These are phyloP conservation scores for Mythimna lalbum DNA, from an alignment of 2,888 invertebrate species.

Conservation along the genomic window DNA sequence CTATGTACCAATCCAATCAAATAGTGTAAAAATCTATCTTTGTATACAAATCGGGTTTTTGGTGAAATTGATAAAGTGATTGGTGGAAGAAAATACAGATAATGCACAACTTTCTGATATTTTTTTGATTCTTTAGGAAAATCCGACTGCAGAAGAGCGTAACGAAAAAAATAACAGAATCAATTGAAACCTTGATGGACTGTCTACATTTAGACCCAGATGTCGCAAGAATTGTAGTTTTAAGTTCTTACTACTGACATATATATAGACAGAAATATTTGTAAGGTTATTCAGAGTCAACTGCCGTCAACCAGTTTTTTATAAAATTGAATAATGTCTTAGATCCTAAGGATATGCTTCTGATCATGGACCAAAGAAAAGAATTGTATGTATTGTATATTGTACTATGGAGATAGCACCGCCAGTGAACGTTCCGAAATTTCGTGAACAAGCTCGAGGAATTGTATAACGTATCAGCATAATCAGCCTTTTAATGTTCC, in stretches of 20 bases:
- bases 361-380: slow-evolving; percentile 57
- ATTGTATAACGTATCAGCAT: slow-evolving; percentile 17
- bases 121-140: too few species aligned
- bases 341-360: slow-evolving; percentile 56
- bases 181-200: slow-evolving; percentile 54
- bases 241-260: slow-evolving; percentile 58
- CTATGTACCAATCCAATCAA: too few species aligned
- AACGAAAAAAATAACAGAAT: slow-evolving; percentile 1
- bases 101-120: background rate
- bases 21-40: too few species aligned
- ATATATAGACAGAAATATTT: slow-evolving; percentile 66
- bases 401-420: background rate
- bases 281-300: slow-evolving; percentile 65
- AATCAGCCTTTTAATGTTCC: too few species aligned
- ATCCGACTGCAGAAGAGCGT: background rate
- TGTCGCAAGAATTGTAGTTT: slow-evolving; percentile 57
- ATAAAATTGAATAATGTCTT: slow-evolving; percentile 68
- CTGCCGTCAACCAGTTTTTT: slow-evolving; percentile 66
- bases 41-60: too few species aligned
- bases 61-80: background rate
- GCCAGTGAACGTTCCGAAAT: background rate
- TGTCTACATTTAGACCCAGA: slow-evolving; percentile 56
- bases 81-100: background rate
- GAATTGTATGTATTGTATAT: slow-evolving; percentile 57
- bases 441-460: background rate